Percentiles rank a stretch among this genome's conserved stretches.
Conservation (phyloP, 2,888 invertebrate genomes). For the Acheta domesticus region DNA sequence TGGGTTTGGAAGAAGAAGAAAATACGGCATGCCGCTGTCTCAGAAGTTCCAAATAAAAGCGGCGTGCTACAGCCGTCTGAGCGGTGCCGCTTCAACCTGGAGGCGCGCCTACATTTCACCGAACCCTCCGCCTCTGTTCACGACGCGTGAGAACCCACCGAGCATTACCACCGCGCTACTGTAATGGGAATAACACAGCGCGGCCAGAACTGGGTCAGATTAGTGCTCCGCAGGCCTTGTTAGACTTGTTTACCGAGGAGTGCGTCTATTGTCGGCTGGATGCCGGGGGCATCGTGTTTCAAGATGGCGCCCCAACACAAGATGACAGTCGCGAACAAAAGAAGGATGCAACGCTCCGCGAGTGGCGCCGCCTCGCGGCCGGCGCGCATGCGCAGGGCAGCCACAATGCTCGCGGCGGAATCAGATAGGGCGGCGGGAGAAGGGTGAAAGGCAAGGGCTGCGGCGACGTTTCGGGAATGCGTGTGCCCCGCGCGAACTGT, state of each 20-base stretch:
- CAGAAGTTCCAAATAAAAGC: too few relatives aligned
- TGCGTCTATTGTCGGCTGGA: neutral
- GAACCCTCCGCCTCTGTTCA: neutral
- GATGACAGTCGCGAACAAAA: slow-evolving; percentile 18
- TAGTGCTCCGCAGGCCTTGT: neutral
- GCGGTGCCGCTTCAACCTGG: too few relatives aligned
- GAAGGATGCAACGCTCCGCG: slow-evolving; percentile 7
- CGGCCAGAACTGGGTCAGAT: neutral
- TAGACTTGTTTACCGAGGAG: too few relatives aligned
- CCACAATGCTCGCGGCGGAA: too few relatives aligned
- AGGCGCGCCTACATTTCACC: neutral
- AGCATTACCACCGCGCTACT: neutral
- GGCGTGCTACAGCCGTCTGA: too few relatives aligned
- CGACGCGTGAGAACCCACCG: neutral
- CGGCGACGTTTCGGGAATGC: too few relatives aligned
- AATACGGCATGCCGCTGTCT: too few relatives aligned
- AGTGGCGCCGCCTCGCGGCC: neutral
- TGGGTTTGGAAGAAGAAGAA: too few relatives aligned
- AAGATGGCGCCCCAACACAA: neutral
- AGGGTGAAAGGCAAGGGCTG: too few relatives aligned
- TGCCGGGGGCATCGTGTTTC: neutral
- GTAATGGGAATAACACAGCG: neutral
- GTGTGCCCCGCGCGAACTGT: too few relatives aligned
- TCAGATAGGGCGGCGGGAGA: too few relatives aligned
- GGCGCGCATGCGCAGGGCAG: too few relatives aligned